Percentiles rank a stretch among this genome's conserved stretches.
These are phyloP conservation scores for Pantala flavescens DNA, from an alignment of 1,140 invertebrate genomes.

Conservation along the genomic window DNA sequence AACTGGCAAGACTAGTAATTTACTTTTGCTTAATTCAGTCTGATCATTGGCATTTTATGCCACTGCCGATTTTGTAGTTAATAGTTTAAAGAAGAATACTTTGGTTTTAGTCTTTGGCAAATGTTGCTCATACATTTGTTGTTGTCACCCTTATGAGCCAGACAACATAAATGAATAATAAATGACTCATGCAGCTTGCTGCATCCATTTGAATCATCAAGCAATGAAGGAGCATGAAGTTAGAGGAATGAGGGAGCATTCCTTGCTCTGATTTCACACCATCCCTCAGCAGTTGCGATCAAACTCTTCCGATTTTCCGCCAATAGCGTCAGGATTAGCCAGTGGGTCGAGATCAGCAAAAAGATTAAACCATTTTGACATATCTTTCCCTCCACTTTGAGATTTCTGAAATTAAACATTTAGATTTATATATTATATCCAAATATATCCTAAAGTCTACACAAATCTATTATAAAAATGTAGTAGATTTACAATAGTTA, in stretches of 20 bases:
- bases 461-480: background rate
- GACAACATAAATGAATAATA: background rate
- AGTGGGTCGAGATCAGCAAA: conserved; percentile 90
- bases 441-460: background rate
- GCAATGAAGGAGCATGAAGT: background rate
- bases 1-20: background rate
- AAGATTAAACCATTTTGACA: conserved; percentile 71
- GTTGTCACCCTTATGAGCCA: background rate
- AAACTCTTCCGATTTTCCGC: conserved; percentile 21
- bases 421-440: no score
- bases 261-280: no score
- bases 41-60: no score
- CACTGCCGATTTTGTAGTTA: background rate
- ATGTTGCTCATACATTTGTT: background rate
- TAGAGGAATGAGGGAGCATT: no score
- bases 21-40: background rate
- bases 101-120: background rate
- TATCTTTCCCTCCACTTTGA: conserved; percentile 32
- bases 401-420: conserved; percentile 10
- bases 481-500: background rate
- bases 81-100: background rate
- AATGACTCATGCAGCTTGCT: background rate
- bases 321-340: conserved; percentile 59
- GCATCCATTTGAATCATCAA: background rate
- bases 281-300: background rate